Evolutionary conservation across 2,888 invertebrate species (phyloP), one percentile per base, ranked within the genome.

Genomic region (Calameuta pallipes): DNA sequence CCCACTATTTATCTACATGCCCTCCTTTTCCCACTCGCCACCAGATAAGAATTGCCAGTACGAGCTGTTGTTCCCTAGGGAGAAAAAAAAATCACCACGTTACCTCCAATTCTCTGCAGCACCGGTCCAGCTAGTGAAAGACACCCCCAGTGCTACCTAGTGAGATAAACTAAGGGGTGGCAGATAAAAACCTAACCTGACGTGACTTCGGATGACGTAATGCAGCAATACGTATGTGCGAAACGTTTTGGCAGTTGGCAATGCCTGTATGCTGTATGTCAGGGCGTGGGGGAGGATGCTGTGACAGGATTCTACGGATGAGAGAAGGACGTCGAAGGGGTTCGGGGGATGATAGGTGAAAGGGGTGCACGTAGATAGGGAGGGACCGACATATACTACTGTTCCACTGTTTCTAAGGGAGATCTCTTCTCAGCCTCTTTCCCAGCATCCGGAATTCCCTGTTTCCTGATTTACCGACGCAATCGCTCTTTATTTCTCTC

Each of bases 401-500:
- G 23, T 56, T 56, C 56, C 9, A 23, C 23, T 56, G 56, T 23
- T 23, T 56, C 56, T 23, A 9, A 56, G 56, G 56, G 56, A 56
- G 56, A 56, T 56, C 56, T 37, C 37, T 13, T 37, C 56, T 56
- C 23, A 6, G 41, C 56, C 9, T 23, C 56, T 23, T 56, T 56
- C 56, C 56, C 56, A 56, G 56, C 56, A 56, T 56, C 56, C 56
- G 56, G 56, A 56, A 56, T 56, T 56, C 56, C 56, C 56, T 56
- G 56, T 56, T 56, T 80, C 82, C 90, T 91, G 91, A 91, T 91
- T 91, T 91, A 91, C 91, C 86, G 91, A 90, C 86, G 89, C 91
- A 91, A 91, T 91, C 91, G 89, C 90, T 91, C 91, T 91, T 91
- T 91, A 91, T 91, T 91, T 91, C 91, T 90, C 91, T 91, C 91